Base-by-base conservation (phyloP, 2,888 invertebrate species). In the Temnothorax ravouxi region DNA sequence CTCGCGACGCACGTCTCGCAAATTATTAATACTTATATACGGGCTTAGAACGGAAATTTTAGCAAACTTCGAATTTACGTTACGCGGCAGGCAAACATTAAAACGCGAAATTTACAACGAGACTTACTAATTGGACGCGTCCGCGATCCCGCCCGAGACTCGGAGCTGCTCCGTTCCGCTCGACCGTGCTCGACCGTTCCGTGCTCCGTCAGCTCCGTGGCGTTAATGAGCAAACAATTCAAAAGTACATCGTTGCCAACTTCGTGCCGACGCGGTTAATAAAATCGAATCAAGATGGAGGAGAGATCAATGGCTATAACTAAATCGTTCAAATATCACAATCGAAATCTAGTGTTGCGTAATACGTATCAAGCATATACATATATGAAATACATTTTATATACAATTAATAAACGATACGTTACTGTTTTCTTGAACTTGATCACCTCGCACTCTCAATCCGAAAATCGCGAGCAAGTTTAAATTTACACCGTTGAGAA, bases 171-270 rank as follows among this genome's bases (percentile, higher is more conserved):
- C 6, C 5, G 34, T 6, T 18, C n/a, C 34, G 15, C 29, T 29
- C 29, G 29, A 29, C 3, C 29, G 3, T 29, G 15, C 29, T 29
- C 29, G 29, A 29, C 3, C 29, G 3, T 29, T 34, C 59, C 61
- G 9, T n/a, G 9, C 0, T 34, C 34, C 34, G 6, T 18, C 34
- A 29, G 29, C 18, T 34, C 59, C 61, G 3, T n/a, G n/a, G 18
- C 34, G 34, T 56, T 13, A 56, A 56, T 56, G 34, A 38, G n/a
- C n/a, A 18, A 61, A 34, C 18, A 1, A 61, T 38, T 61, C 34
- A 8, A 61, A 61, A 61, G 61, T 13, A n/a, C n/a, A 56, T 25
- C 13, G 15, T n/a, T 61, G 61, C 61, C 34, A 61, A 61, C 61
- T 34, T 34, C 11, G 1, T 4, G 0, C 34, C 61, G 61, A 4